phyloP scores from a whole-genome alignment of 2,797 vertebrate species.

The Hybognathus amarus region DNA sequence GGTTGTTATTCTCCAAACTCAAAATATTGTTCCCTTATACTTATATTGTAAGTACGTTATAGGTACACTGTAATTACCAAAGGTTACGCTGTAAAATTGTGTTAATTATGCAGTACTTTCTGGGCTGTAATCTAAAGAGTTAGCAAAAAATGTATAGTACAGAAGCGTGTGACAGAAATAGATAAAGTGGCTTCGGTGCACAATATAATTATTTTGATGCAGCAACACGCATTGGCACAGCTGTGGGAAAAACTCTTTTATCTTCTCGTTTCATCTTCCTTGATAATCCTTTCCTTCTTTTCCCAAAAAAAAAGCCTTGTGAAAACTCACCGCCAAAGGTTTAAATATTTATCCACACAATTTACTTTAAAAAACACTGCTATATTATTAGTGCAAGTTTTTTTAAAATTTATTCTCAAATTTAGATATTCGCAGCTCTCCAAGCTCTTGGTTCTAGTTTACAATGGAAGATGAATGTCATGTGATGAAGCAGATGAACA shows the following conservation, averaged over 20 bases:
- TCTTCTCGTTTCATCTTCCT: conserved; percentile 41
- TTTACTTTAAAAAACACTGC: neutral
- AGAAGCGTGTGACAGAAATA: neutral
- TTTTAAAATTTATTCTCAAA: neutral
- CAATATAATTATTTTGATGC: conserved; percentile 22
- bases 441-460: neutral
- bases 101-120: too few relatives aligned
- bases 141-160: neutral
- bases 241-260: conserved; percentile 38
- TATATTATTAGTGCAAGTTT: neutral
- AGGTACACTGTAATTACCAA: too few relatives aligned
- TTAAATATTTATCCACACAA: conserved; percentile 19
- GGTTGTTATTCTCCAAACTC: too few relatives aligned
- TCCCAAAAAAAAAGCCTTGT: neutral
- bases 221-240: conserved; percentile 24
- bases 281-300: conserved; percentile 38
- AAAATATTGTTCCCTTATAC: too few relatives aligned
- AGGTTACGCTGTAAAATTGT: too few relatives aligned
- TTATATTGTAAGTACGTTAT: too few relatives aligned
- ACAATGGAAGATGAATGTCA: neutral
- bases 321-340: conserved; percentile 1
- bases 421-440: neutral
- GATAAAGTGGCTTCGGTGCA: conserved; percentile 1
- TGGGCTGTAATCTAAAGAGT: too few relatives aligned
- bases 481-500: neutral